A percentile compares a stretch with the other conserved stretches of the same genome.
Evolutionary conservation across 2,888 invertebrate species (phyloP).

Genomic region (Latheticus oryzae): DNA sequence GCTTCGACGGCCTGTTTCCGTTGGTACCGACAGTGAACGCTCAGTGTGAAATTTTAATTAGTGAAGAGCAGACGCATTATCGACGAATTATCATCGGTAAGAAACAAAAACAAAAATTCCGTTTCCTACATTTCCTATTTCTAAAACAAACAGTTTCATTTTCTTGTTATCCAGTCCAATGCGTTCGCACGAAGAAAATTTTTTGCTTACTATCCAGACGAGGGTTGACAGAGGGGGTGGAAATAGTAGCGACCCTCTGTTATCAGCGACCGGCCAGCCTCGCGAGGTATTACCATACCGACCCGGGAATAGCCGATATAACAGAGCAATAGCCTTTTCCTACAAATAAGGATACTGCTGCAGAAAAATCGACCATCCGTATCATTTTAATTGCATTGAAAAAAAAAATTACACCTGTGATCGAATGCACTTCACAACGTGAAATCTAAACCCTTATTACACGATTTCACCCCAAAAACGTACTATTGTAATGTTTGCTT

Average conservation of each 20-base stretch:
- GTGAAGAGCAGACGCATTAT: background rate
- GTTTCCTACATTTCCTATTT: background rate
- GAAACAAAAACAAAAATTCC: constrained; percentile 2
- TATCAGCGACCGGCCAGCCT: constrained; percentile 67
- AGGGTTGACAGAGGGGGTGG: constrained; percentile 44
- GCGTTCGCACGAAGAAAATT: constrained; percentile 32
- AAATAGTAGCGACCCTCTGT: constrained; percentile 64
- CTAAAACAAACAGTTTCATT: constrained; percentile 8
- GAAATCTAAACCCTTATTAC: constrained; percentile 51
- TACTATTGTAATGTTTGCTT: constrained; percentile 57
- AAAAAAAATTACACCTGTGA: constrained; percentile 34
- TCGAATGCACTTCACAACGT: constrained; percentile 34
- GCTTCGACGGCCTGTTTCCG: constrained; percentile 33
- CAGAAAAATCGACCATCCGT: constrained; percentile 51
- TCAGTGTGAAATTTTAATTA: constrained; percentile 35
- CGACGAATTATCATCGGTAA: constrained; percentile 1
- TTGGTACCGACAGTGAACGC: constrained; percentile 17
- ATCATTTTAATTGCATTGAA: constrained; percentile 50
- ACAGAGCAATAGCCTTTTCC: constrained; percentile 52
- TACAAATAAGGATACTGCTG: constrained; percentile 44
- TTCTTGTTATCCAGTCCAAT: constrained; percentile 8
- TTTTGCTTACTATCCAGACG: constrained; percentile 53
- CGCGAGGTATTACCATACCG: constrained; percentile 65
- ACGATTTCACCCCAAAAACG: constrained; percentile 51
- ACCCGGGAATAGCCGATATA: constrained; percentile 64